Evolutionary conservation across 92 coral and sea anemone genomes (phyloP), one percentile per base, ranked within the genome.

Genomic region (Meandrina meandrites): DNA sequence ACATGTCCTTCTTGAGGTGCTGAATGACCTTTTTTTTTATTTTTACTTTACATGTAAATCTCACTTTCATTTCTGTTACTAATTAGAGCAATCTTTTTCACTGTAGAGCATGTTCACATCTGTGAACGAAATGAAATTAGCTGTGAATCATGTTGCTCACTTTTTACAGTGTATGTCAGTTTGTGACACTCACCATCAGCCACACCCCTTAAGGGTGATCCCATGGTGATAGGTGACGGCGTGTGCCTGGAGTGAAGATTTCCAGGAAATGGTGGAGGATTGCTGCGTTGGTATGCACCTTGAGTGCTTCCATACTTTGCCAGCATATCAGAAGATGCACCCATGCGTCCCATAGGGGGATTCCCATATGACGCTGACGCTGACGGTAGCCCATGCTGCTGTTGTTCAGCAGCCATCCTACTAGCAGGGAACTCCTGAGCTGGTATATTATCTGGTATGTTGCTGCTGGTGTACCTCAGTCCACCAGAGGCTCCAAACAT

Each of bases 191-290:
- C 40, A 94, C 98, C 90, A 66, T 94, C 98, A 28, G 94, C 91
- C 56, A 96, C 70, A 37, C 82, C 93, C 73, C 98, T 90, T 56
- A 92, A 35, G 8, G 95, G 95, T 35, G 96, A 93, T 0, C 96
- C 98, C 86, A 96, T 80, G 19, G 95, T 93, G 66, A 96, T 60
- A 60, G 99, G 99, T 36, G 99, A 97, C 1, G 96, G 93, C 48
- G 99, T 90, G 47, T 92, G 94, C 19, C 89, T 84, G 16, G 96
- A 88, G 24, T 91, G 94, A 35, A 91, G 90, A 34, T 94, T 58
- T 18, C 86, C 93, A 47, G 93, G 93, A 48, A 89, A 88, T 21
- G 90, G 76, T 32, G 82, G 84, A 31, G 93, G 88, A 24, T 85
- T 85, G 51, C 76, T 70, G 27, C 82, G 75, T 24, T 76, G 82